These are phyloP conservation scores for Mesoclemmys tuberculata DNA, from an alignment of 2,113 vertebrate species.

Conservation along the genomic window DNA sequence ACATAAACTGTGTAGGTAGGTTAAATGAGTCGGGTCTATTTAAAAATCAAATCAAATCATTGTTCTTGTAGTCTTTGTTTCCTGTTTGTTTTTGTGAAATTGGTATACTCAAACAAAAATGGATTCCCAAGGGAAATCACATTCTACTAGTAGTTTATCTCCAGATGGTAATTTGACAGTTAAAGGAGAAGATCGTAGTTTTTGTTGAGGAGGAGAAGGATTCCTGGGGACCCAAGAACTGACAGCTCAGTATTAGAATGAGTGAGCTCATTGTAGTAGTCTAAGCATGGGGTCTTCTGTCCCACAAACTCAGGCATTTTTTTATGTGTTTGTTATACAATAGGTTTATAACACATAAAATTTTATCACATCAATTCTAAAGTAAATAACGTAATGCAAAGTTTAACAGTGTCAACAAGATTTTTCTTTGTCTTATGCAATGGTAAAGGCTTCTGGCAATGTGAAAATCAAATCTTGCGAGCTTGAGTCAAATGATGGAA, in stretches of 20 bases:
- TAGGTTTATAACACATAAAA: neutral
- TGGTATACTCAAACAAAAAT: neutral
- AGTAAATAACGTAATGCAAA: neutral
- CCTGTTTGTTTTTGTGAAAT: neutral
- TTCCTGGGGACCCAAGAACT: neutral
- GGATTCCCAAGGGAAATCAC: neutral
- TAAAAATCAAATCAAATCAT: neutral
- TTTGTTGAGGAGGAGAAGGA: neutral
- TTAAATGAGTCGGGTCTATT: too few relatives aligned
- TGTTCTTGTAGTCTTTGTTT: neutral
- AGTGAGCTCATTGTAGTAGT: accelerated
- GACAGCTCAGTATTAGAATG: neutral
- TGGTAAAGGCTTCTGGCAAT: neutral
- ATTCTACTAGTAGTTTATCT: neutral
- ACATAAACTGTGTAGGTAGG: neutral
- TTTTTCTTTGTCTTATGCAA: neutral
- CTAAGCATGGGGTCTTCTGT: neutral
- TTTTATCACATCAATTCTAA: neutral
- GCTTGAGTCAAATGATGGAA: neutral
- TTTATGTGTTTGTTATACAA: neutral
- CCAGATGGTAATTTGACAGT: neutral
- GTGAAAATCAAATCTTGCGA: neutral
- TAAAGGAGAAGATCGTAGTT: neutral
- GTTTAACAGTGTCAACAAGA: neutral
- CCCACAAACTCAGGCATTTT: neutral